Evolutionary conservation across 2,888 invertebrate genomes (phyloP), one percentile per base, ranked within the genome.

Genomic region (Autographa pulchrina): DNA sequence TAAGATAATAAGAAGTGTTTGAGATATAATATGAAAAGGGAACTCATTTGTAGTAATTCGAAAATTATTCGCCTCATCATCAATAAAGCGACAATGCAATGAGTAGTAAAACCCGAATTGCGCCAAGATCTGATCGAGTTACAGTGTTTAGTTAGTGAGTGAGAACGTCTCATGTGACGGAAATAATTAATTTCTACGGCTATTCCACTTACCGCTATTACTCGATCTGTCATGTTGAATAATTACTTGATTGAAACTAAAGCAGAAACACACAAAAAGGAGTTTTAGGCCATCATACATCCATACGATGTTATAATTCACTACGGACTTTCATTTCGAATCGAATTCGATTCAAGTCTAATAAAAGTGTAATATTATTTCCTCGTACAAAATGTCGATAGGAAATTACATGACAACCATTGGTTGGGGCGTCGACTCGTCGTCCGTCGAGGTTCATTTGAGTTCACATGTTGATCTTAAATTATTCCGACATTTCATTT

Each of bases 201-300:
- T 66, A 41, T 65, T 66, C 62, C 77, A 91, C 94, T 91, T 87
- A 94, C 94, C 77, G 94, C 93, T 84, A 94, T 94, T 31, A 92
- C 86, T 83, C 94, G 91, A 70, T 94, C 94, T 68, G 91, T 85
- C 94, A 94, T 94, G 68, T 75, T 86, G 59, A 68, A 43, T 52
- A 62, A 59, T 58, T 59, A 32, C 11, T 62, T 65, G 8, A 25
- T 60, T 52, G 8, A 52, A 59, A 14, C n/a, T 67, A 68, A 11
- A 3, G 1, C 13, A 61, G 52, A n/a, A 11, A 65, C 25, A 41
- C 58, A n/a, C 20, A 2, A 11, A 60, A 1, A 38, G 31, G 0
- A 14, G 18, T 62, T 52, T 58, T 8, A 8, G 9, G 56, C 9
- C n/a, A n/a, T 6, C n/a, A 8, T n/a, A 20, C 35, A 18, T 35